These are phyloP conservation scores for Xiphorhynchus erythropygius DNA, from an alignment of 2,797 vertebrate species.

Conservation along the genomic window DNA sequence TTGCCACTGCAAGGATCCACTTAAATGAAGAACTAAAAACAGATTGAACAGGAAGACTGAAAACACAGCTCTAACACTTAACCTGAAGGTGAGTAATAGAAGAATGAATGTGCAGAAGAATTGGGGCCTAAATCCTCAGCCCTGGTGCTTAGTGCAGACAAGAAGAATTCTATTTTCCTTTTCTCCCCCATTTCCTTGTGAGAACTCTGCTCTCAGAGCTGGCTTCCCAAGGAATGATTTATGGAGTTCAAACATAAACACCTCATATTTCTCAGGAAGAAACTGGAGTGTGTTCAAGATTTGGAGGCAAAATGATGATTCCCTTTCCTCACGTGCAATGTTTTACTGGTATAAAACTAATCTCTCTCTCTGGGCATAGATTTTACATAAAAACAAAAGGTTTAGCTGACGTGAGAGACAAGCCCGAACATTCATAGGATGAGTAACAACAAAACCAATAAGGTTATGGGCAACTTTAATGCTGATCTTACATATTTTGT, in stretches of 20 bases:
- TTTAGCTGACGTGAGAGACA: background rate
- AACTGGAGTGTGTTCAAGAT: background rate
- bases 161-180: background rate
- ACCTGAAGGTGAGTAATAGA: background rate
- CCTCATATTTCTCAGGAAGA: background rate
- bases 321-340: background rate
- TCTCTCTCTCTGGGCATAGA: constrained; percentile 6
- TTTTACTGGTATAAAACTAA: constrained; percentile 1
- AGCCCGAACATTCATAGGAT: constrained; percentile 16
- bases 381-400: constrained; percentile 29
- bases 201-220: background rate
- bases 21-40: background rate
- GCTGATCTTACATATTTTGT: background rate
- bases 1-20: background rate
- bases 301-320: background rate
- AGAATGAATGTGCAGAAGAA: background rate
- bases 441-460: constrained; percentile 25
- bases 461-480: background rate
- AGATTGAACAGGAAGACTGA: background rate
- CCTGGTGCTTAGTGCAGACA: background rate
- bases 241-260: background rate
- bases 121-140: background rate
- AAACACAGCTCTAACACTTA: background rate
- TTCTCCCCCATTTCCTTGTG: background rate
- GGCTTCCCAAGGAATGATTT: background rate